Evolutionary conservation across 1,140 invertebrate genomes (phyloP).

Genomic region (Sycophaga agraensis): DNA sequence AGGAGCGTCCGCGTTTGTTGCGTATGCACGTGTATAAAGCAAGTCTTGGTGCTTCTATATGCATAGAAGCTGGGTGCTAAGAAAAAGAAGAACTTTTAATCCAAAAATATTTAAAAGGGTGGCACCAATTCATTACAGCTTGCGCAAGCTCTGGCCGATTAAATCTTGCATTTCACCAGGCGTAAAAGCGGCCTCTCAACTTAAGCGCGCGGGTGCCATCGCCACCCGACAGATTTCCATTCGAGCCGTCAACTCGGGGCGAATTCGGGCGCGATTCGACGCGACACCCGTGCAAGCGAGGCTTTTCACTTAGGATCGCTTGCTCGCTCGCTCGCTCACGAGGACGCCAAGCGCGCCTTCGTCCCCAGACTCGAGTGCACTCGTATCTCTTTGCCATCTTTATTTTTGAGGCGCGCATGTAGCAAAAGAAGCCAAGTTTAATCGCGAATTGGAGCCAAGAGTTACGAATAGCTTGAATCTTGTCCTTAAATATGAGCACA

Average conservation of each 20-base stretch:
- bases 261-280: background rate
- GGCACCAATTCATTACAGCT: too few relatives aligned
- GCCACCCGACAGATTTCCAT: too few relatives aligned
- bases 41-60: too few relatives aligned
- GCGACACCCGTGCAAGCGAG: background rate
- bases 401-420: background rate
- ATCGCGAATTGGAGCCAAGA: conserved; percentile 18
- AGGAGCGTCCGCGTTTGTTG: too few relatives aligned
- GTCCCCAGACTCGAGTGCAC: background rate
- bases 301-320: conserved; percentile 17
- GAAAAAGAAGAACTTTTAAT: too few relatives aligned
- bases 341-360: background rate
- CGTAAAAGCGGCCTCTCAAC: conserved; percentile 9
- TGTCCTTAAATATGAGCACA: too few relatives aligned
- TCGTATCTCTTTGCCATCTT: background rate
- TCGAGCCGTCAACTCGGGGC: conserved; percentile 2
- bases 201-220: too few relatives aligned
- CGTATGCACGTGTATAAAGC: too few relatives aligned
- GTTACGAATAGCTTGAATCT: background rate
- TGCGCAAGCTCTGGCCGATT: too few relatives aligned
- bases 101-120: too few relatives aligned
- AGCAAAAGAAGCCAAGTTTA: background rate
- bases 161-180: background rate
- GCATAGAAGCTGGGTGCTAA: too few relatives aligned
- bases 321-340: too few relatives aligned